Percentiles rank a stretch among this genome's conserved stretches.
Conservation (phyloP, 2,113 vertebrate species). For the Oreochromis spilurus region DNA sequence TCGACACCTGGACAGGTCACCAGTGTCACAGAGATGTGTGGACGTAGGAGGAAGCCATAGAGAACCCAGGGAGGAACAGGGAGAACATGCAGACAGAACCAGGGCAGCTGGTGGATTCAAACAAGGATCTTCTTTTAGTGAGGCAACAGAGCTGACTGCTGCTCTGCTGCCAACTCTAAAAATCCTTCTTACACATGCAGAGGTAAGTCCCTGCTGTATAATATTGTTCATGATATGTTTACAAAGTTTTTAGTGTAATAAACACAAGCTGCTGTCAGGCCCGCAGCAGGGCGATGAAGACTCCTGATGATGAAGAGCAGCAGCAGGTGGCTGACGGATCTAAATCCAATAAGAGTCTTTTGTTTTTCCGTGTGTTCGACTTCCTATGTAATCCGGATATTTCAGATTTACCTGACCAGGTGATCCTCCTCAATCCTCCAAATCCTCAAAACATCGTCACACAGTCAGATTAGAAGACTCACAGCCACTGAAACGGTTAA, state of each 20-base stretch:
- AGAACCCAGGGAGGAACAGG: neutral
- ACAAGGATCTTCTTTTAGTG: neutral
- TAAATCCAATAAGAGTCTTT: constrained; percentile 2
- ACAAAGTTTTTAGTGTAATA: neutral
- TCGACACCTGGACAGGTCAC: no score
- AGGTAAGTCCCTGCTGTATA: neutral
- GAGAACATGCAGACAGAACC: neutral
- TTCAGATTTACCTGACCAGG: constrained; percentile 12
- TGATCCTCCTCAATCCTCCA: neutral
- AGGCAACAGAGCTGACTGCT: neutral
- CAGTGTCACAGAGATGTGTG: no score
- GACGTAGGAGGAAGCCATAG: neutral
- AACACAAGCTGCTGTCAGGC: neutral
- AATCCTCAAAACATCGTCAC: constrained; percentile 3
- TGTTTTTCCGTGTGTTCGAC: neutral
- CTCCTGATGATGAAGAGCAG: neutral
- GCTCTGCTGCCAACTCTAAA: neutral
- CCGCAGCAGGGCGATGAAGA: neutral
- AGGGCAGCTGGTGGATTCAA: neutral
- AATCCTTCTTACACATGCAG: neutral
- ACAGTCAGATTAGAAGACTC: constrained; percentile 8
- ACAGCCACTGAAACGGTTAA: neutral
- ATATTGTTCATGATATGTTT: neutral
- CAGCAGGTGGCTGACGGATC: neutral
- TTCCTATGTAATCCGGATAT: constrained; percentile 28